Base-by-base conservation (phyloP, 2,888 invertebrate species). In the Griposia aprilina region DNA sequence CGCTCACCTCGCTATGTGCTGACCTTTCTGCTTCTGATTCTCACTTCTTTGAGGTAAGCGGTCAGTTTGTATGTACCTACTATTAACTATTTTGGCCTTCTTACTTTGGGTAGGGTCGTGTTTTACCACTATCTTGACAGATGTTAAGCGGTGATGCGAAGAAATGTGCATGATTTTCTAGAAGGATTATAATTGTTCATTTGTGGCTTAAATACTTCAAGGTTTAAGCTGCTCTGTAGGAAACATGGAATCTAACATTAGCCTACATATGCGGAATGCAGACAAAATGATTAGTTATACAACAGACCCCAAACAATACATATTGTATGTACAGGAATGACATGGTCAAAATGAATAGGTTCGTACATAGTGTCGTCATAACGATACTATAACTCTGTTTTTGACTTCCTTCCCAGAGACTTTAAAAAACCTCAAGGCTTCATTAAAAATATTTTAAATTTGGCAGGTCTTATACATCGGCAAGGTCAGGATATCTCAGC, bases 21-120 rank as follows among this genome's bases (percentile, higher is more conserved):
- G 98, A 98, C 91, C 98, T 99, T 76, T 98, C 98, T 0, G 98
- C 98, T 15, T 98, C 98, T 89, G 98, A 98, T 82, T 98, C 98
- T 45, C 98, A 98, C 93, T 99, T 99, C 94, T 99, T 99, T 91
- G 99, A 99, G 97, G 98, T 98, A 94, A 59, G 36, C 6, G 10
- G n/a, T 36, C 36, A 66, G 55, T 15, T 50, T 30, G 23, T 30
- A 11, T 62, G 0, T 11, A 41, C 5, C 2, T 23, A 36, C 23
- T 23, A 2, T 2, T 62, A 4, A 30, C 17, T 17, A 20, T 30
- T 20, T 60, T 59, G 13, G 15, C 7, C 15, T 59, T 26, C 5
- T 15, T 15, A 26, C 26, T 15, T 26, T 26, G 6, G 26, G 15
- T 15, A 59, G 15, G 7, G 26, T 26, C 26, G 13, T 15, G 26